These are phyloP conservation scores for Drosophila formosana DNA, from an alignment of 2,888 invertebrate species.

Conservation along the genomic window DNA sequence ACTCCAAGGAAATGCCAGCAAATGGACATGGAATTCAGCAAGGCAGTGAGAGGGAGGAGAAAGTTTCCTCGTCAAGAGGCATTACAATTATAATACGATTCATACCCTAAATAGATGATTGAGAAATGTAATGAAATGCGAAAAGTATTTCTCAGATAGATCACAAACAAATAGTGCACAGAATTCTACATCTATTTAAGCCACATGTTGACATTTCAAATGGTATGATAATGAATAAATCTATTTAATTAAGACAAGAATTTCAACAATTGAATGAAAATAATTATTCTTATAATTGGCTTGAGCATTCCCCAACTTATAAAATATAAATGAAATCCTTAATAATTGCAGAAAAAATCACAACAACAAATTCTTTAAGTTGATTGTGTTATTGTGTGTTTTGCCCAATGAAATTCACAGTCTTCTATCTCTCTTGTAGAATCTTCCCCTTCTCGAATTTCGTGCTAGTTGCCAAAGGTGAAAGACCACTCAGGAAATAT, in stretches of 20 bases:
- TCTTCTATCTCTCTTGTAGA: neutral
- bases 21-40: constrained; percentile 18
- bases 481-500: constrained; percentile 13
- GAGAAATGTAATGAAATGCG: too few species aligned
- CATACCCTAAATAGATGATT: neutral
- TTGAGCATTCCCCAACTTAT: too few species aligned
- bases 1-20: constrained; percentile 46
- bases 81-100: constrained; percentile 5
- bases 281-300: too few species aligned
- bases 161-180: neutral
- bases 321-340: too few species aligned
- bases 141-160: neutral
- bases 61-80: neutral
- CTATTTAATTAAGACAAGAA: too few species aligned
- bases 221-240: too few species aligned
- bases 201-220: too few species aligned
- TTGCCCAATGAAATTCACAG: neutral
- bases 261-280: too few species aligned
- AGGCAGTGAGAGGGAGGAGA: neutral
- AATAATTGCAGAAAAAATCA: too few species aligned
- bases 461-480: constrained; percentile 21
- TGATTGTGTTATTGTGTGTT: neutral
- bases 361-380: too few species aligned
- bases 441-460: neutral
- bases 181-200: neutral